Conservation (phyloP, 2,888 invertebrate species). For the Lochmaea capreae region DNA sequence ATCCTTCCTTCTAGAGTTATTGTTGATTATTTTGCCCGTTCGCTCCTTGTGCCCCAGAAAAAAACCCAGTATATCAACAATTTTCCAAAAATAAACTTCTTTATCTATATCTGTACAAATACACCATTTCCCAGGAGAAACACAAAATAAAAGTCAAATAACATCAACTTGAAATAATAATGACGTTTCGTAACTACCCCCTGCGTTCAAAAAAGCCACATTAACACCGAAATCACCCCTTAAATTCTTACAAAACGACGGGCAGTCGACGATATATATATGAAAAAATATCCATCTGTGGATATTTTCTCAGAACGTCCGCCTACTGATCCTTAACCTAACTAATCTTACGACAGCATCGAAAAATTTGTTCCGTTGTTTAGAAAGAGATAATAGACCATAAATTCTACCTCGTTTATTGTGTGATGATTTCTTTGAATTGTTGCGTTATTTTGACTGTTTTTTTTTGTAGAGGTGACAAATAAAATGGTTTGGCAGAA, state of each 20-base stretch:
- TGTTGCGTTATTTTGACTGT: slow-evolving; percentile 12
- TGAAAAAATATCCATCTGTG: slow-evolving; percentile 40
- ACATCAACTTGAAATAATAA: slow-evolving; percentile 39
- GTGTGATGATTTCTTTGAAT: slow-evolving; percentile 48
- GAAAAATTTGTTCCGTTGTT: slow-evolving; percentile 49
- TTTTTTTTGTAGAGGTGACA: slow-evolving; percentile 22
- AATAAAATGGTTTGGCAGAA: neutral
- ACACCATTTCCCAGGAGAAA: neutral
- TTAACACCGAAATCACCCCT: slow-evolving; percentile 52
- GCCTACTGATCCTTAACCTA: slow-evolving; percentile 45
- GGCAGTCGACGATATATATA: slow-evolving; percentile 39
- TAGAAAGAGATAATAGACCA: slow-evolving; percentile 48
- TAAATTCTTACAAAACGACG: slow-evolving; percentile 48
- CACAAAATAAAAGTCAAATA: slow-evolving; percentile 3
- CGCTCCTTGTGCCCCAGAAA: too few relatives aligned
- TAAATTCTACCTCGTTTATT: slow-evolving; percentile 44
- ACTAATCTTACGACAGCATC: slow-evolving; percentile 51
- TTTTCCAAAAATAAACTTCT: neutral
- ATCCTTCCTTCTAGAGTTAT: too few relatives aligned
- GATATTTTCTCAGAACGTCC: slow-evolving; percentile 48
- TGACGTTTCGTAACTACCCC: slow-evolving; percentile 46
- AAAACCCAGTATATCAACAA: too few relatives aligned
- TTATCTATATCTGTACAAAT: neutral
- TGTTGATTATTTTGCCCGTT: too few relatives aligned
- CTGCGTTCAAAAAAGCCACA: slow-evolving; percentile 44